phyloP scores from a whole-genome alignment of 2,888 invertebrate genomes.

The Parasteatoda lunata region DNA sequence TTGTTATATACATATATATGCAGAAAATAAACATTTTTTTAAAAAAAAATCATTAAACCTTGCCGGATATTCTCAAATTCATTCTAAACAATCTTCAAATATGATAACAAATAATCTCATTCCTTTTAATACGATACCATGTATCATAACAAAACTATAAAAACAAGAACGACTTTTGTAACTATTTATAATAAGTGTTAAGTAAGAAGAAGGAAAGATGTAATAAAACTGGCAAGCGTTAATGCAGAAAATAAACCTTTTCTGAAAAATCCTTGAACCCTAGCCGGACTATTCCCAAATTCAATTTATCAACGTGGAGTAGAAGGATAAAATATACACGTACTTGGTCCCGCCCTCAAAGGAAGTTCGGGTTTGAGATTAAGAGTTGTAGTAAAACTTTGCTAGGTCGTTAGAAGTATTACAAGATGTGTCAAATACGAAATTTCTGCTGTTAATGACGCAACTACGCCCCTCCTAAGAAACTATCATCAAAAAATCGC shows the following conservation, averaged over 20 bases:
- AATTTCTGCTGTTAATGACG: background rate
- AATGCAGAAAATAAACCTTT: background rate
- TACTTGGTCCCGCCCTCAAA: slow-evolving; percentile 17
- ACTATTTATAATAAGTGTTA: too few species aligned
- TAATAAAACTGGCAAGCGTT: too few species aligned
- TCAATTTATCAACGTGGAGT: slow-evolving; percentile 2
- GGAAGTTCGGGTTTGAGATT: slow-evolving; percentile 1
- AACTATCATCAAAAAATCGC: background rate
- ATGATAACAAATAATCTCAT: too few species aligned
- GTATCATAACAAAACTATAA: too few species aligned
- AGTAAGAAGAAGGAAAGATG: too few species aligned
- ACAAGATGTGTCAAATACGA: slow-evolving; percentile 1
- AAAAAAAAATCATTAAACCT: too few species aligned
- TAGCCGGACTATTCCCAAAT: background rate
- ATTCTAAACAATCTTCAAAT: too few species aligned
- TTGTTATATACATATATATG: too few species aligned
- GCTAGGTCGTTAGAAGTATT: background rate
- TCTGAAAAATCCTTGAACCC: background rate
- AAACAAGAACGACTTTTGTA: too few species aligned
- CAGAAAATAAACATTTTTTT: too few species aligned
- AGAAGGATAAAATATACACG: background rate
- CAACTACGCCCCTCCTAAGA: background rate
- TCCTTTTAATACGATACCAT: too few species aligned
- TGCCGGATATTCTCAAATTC: too few species aligned
- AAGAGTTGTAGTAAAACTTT: background rate